Evolutionary conservation across 2,113 vertebrate species (phyloP), one percentile per base, ranked within the genome.

Genomic region (Lichenostomus cassidix): DNA sequence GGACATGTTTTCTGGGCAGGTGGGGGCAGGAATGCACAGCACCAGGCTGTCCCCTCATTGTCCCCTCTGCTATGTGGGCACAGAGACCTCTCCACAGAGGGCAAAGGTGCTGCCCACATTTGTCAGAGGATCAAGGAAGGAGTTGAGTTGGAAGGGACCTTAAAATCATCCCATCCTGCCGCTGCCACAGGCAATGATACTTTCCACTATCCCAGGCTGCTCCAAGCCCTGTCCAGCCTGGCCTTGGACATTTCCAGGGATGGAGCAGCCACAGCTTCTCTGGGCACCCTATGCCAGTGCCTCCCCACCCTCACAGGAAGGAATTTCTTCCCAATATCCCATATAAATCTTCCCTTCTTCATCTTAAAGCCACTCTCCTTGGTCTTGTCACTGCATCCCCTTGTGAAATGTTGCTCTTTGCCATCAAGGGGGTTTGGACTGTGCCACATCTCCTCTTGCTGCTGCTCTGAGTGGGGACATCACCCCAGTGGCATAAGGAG

Each of bases 261-360:
- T 49, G 70, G 35, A 24, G 29, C 50, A 85, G 20, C 42, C 42
- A 5, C 60, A 49, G 42, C 52, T 65, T 2, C 42, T 41, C 28
- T 49, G 60, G 50, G 19, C n/a, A 64, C 8, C 25, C 42, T 56
- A n/a, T 65, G 42, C 42, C 69, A 75, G 44, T 35, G 16, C 21
- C 24, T 59, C 0, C 10, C 9, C 71, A 31, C 3, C 35, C 83
- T 50, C 5, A 0, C 31, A 59, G 71, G 4, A 12, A 67, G 6
- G 2, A 25, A 67, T 67, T 7, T 1, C 25, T 50, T 17, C 52
- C 62, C 21, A 35, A 25, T 35, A 42, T 35, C 16, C 20, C 20
- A 31, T 17, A 3, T 35, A 21, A 25, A n/a, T 47, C 25, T 35
- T 24, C 23, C 18, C 11, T 64, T 71, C 22, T 46, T 55, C 49